A percentile compares a stretch with the other conserved stretches of the same genome.
Conservation (phyloP, 2,113 vertebrate genomes). For the Mormyrus lacerda region DNA sequence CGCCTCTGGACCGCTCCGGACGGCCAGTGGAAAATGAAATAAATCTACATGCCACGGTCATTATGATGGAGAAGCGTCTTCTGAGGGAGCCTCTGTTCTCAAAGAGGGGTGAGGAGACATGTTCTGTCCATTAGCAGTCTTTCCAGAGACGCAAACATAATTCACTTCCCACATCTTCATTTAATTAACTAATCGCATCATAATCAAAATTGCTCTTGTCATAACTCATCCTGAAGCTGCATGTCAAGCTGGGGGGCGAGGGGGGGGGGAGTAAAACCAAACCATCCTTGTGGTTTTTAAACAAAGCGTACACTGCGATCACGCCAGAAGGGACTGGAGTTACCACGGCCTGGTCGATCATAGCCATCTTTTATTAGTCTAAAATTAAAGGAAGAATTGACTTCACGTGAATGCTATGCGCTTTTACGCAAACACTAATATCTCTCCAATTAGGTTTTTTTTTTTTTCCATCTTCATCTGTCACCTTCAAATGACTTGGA, state of each 20-base stretch:
- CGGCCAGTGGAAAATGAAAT: slow-evolving; percentile 56
- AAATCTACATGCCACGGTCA: slow-evolving; percentile 52
- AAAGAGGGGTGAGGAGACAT: slow-evolving; percentile 36
- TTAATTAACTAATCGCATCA: slow-evolving; percentile 56
- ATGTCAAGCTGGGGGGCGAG: slow-evolving; percentile 18
- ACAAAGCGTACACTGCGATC: not conserved
- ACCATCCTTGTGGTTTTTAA: not conserved
- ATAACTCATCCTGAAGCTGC: slow-evolving; percentile 36
- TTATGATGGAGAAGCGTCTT: slow-evolving; percentile 46
- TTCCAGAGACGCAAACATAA: slow-evolving; percentile 52
- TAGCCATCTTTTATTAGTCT: not conserved
- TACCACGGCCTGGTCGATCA: not conserved
- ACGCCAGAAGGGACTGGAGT: not conserved
- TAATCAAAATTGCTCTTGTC: slow-evolving; percentile 39
- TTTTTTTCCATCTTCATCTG: not conserved
- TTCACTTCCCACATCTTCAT: slow-evolving; percentile 55
- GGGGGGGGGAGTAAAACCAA: not conserved
- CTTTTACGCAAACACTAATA: not conserved
- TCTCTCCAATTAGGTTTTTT: not conserved
- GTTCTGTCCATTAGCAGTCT: slow-evolving; percentile 57
- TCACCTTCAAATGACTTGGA: not conserved
- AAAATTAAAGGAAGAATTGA: not conserved
- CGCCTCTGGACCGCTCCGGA: slow-evolving; percentile 32
- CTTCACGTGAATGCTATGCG: not conserved
- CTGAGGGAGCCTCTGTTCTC: slow-evolving; percentile 40